Conservation (phyloP, 2,888 invertebrate genomes). For the Netelia virgata region DNA sequence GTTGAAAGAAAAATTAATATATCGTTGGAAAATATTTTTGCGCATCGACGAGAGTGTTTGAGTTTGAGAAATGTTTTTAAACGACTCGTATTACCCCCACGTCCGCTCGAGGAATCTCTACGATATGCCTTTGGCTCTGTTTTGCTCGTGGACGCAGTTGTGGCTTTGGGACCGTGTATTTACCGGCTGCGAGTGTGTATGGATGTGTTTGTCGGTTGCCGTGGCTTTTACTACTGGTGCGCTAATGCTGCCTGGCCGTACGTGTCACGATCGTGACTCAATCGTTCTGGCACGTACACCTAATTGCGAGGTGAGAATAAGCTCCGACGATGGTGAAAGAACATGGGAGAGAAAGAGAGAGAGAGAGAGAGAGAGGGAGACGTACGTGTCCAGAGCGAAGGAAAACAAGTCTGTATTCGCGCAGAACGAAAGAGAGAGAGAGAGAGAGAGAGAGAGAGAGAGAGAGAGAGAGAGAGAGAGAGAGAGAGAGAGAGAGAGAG, state of each 20-base stretch:
- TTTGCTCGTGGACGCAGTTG: constrained; percentile 25
- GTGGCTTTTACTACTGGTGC: constrained; percentile 55
- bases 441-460: constrained; percentile 11
- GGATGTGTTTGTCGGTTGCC: constrained; percentile 10
- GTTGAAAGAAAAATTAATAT: too few species aligned
- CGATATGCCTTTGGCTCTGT: constrained; percentile 9
- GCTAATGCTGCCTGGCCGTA: constrained; percentile 60
- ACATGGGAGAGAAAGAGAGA: constrained; percentile 6
- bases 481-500: constrained; percentile 7
- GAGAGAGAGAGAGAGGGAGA: constrained; percentile 15
- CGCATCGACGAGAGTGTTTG: background rate
- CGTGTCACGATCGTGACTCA: constrained; percentile 77
- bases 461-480: constrained; percentile 9
- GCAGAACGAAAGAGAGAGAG: constrained; percentile 9
- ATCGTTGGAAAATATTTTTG: too few species aligned
- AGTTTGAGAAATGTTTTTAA: background rate
- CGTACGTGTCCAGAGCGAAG: constrained; percentile 36
- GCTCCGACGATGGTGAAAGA: constrained; percentile 53
- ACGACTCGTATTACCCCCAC: constrained; percentile 8
- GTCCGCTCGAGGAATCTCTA: background rate
- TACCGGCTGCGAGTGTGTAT: constrained; percentile 31
- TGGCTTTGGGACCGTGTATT: constrained; percentile 21
- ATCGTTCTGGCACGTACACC: constrained; percentile 78
- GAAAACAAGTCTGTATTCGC: constrained; percentile 31
- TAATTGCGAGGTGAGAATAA: constrained; percentile 75